These are phyloP conservation scores for Sinhomidia bicolor DNA, from an alignment of 2,888 invertebrate species.

Conservation along the genomic window DNA sequence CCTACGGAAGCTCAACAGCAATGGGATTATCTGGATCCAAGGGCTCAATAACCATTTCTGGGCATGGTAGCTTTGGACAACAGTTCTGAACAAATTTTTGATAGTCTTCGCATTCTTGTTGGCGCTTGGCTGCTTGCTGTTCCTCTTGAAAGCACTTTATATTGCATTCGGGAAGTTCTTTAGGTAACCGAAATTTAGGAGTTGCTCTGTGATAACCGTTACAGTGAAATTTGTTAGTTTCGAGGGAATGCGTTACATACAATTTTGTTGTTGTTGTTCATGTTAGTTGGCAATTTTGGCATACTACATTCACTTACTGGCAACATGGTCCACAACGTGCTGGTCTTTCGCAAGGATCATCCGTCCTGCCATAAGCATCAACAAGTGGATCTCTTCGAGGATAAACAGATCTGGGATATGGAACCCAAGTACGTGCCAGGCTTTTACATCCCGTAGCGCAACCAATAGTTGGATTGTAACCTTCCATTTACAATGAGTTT, in stretches of 20 bases:
- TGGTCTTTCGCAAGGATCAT: constrained; percentile 75
- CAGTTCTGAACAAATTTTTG: constrained; percentile 52
- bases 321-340: constrained; percentile 73
- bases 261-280: no score
- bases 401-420: constrained; percentile 27
- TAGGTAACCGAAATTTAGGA: constrained; percentile 72
- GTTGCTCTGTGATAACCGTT: constrained; percentile 71
- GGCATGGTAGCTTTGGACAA: constrained; percentile 56
- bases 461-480: constrained; percentile 68
- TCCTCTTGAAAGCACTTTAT: constrained; percentile 70
- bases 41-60: constrained; percentile 65
- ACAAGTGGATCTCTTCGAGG: constrained; percentile 72
- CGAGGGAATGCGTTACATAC: no score
- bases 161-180: constrained; percentile 72
- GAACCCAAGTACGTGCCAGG: constrained; percentile 66
- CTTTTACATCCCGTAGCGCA: constrained; percentile 59
- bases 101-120: constrained; percentile 69
- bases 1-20: constrained; percentile 71
- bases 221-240: no score
- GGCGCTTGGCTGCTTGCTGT: constrained; percentile 63
- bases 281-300: no score
- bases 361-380: constrained; percentile 72
- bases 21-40: constrained; percentile 69
- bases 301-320: no score
- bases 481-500: constrained; percentile 62